Conservation (phyloP, 2,888 invertebrate genomes). For the Torymus auratus region DNA sequence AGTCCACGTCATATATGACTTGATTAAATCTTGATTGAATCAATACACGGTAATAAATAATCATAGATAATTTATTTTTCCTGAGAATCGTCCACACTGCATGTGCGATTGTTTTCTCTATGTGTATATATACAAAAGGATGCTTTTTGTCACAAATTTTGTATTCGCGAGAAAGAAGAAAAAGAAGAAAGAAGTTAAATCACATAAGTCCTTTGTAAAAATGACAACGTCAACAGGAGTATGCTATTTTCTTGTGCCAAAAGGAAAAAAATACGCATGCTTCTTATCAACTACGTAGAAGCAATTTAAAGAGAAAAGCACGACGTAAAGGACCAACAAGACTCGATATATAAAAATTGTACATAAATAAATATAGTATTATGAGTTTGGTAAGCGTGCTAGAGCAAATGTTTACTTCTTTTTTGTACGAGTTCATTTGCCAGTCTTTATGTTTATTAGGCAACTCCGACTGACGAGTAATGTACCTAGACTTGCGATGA, state of each 20-base stretch:
- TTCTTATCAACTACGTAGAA: constrained; percentile 2
- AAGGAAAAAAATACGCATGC: constrained; percentile 14
- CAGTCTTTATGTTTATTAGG: constrained; percentile 62
- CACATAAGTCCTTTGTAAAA: background rate
- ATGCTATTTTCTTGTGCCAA: constrained; percentile 37
- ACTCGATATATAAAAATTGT: constrained; percentile 55
- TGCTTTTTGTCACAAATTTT: background rate
- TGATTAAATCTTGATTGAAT: constrained; percentile 5
- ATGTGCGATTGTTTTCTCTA: constrained; percentile 20
- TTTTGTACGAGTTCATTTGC: constrained; percentile 64
- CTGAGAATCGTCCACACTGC: constrained; percentile 15
- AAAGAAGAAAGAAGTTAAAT: background rate
- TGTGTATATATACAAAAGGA: background rate
- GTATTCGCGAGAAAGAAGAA: background rate
- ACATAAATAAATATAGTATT: constrained; percentile 68
- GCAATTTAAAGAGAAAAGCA: constrained; percentile 11
- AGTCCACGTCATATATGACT: too few species aligned
- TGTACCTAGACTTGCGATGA: constrained; percentile 64
- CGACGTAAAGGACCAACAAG: background rate
- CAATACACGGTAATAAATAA: constrained; percentile 7
- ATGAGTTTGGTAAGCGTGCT: constrained; percentile 59
- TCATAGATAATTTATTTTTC: constrained; percentile 19
- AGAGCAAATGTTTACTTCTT: constrained; percentile 62
- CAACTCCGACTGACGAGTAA: constrained; percentile 68
- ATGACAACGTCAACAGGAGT: background rate